Evolutionary conservation across 92 coral and sea anemone genomes (phyloP).

Genomic region (Virgularia gustaviana): DNA sequence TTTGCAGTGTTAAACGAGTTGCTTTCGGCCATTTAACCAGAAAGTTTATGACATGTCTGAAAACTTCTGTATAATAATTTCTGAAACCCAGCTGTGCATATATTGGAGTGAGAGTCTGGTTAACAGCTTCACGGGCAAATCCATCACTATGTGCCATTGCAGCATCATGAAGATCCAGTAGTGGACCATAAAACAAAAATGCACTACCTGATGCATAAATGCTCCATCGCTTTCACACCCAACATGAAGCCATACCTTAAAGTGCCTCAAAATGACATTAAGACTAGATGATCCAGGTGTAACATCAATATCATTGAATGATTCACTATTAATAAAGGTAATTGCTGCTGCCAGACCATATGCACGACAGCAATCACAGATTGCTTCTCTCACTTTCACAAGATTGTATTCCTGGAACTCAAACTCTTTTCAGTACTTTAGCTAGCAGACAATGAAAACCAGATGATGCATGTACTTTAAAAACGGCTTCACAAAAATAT

Average conservation of each 20-base stretch:
- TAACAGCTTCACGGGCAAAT: not conserved
- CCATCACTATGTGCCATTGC: not conserved
- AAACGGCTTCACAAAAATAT: slow-evolving; percentile 1
- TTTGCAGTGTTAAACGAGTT: not conserved
- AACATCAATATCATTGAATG: not conserved
- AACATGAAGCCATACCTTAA: not conserved
- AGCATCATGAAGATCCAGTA: not conserved
- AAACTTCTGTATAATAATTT: slow-evolving; percentile 4
- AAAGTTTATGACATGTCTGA: slow-evolving; percentile 7
- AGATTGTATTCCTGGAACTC: slow-evolving; percentile 18
- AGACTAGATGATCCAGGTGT: not conserved
- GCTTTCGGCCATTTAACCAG: not conserved
- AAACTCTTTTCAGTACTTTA: not conserved
- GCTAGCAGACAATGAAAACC: not conserved
- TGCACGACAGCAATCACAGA: not conserved
- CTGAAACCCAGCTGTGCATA: not conserved
- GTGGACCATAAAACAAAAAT: not conserved
- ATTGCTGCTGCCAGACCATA: slow-evolving; percentile 14
- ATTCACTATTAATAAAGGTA: not conserved
- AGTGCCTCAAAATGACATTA: not conserved
- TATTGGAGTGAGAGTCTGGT: not conserved
- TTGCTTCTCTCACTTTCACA: slow-evolving; percentile 5
- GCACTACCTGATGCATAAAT: slow-evolving; percentile 8
- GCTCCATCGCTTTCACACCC: not conserved
- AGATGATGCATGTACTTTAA: not conserved